phyloP scores from a whole-genome alignment of 2,797 vertebrate species.

The Cheirogaleus major region DNA sequence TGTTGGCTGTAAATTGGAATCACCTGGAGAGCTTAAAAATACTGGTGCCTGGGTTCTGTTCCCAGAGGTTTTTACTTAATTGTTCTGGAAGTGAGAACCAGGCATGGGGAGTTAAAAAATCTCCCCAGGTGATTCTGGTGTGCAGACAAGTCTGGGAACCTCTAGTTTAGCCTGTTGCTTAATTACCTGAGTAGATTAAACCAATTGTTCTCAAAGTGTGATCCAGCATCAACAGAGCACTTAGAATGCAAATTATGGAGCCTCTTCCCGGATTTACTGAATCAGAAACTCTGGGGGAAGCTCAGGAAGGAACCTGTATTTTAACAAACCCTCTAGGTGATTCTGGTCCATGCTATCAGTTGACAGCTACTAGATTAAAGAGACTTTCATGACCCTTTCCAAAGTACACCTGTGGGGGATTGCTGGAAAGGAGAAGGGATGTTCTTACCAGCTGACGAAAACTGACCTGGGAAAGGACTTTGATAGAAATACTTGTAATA shows the following conservation, averaged over 20 bases:
- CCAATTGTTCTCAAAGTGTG: background rate
- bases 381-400: background rate
- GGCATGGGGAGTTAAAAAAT: background rate
- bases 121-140: background rate
- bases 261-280: background rate
- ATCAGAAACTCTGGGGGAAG: background rate
- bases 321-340: background rate
- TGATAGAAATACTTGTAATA: slow-evolving; percentile 6
- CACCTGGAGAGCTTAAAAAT: background rate
- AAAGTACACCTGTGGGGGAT: background rate
- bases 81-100: background rate
- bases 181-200: background rate
- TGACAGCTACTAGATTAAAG: background rate
- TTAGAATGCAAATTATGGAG: background rate
- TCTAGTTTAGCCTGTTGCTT: background rate
- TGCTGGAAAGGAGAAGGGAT: background rate
- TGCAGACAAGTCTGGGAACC: background rate
- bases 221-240: background rate
- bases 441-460: background rate
- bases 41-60: background rate
- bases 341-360: background rate
- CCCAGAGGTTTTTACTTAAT: background rate
- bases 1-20: background rate
- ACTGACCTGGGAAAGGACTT: slow-evolving; percentile 2
- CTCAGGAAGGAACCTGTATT: background rate